Evolutionary conservation across 30 jellyfish, hydroid and myxozoan genomes (phyloP).

Genomic region (Hydra vulgaris): DNA sequence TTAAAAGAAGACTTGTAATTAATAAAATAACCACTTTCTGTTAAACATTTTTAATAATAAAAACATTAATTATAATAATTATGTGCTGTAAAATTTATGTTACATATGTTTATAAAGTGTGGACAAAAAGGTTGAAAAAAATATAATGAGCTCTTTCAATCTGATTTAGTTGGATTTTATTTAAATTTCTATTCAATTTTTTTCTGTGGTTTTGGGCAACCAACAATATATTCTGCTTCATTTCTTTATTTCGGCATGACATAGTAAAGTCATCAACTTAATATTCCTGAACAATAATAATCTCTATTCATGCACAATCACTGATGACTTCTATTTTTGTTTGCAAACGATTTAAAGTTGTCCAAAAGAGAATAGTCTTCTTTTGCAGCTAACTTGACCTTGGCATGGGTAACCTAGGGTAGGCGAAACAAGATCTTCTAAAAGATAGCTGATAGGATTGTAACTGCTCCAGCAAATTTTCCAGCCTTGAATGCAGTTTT

Average conservation of each 20-base stretch:
- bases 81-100: neutral
- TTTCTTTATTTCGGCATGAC: neutral
- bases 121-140: neutral
- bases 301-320: neutral
- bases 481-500: too few relatives aligned
- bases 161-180: neutral
- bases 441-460: too few relatives aligned
- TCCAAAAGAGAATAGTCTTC: neutral
- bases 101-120: neutral
- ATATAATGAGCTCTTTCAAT: neutral
- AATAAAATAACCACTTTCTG: neutral
- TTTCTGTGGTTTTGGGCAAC: neutral
- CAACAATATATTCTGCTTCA: neutral
- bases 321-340: neutral
- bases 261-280: neutral
- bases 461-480: too few relatives aligned
- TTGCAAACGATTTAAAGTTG: neutral
- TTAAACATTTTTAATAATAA: too few relatives aligned
- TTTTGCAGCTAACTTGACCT: neutral
- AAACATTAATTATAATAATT: too few relatives aligned
- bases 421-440: too few relatives aligned
- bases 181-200: neutral
- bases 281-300: too few relatives aligned
- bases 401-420: neutral
- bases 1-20: neutral